phyloP scores from a whole-genome alignment of 2,888 invertebrate genomes.

The Philereme vetulata region DNA sequence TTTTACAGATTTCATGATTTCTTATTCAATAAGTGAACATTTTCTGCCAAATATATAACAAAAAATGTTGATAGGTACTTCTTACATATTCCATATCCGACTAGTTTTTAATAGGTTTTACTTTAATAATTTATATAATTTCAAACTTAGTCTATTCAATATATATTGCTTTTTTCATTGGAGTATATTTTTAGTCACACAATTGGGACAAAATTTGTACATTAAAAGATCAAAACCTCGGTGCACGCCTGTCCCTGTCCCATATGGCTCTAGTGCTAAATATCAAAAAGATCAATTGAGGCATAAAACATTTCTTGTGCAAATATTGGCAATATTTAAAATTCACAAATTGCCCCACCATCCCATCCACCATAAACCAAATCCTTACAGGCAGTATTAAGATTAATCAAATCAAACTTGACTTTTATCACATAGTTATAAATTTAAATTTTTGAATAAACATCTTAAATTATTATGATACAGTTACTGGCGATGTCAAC shows the following conservation, averaged over 20 bases:
- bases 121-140: constrained; percentile 9
- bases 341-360: neutral
- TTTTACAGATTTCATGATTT: neutral
- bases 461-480: constrained; percentile 4
- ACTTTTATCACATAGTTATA: neutral
- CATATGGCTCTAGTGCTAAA: constrained; percentile 16
- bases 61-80: too few species aligned
- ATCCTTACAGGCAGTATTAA: neutral
- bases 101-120: constrained; percentile 21
- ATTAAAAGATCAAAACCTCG: constrained; percentile 3
- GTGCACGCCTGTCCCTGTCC: constrained; percentile 11
- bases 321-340: neutral
- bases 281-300: constrained; percentile 8
- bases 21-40: too few species aligned
- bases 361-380: neutral
- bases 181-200: constrained; percentile 13
- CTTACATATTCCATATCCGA: constrained; percentile 7
- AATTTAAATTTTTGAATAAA: constrained; percentile 6
- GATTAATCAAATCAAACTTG: neutral
- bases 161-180: constrained; percentile 18
- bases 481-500: constrained; percentile 8
- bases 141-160: constrained; percentile 11
- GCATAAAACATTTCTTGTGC: neutral
- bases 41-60: too few species aligned
- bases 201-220: constrained; percentile 23